phyloP scores from a whole-genome alignment of 1,140 invertebrate genomes.

The Drosophila nikananu region DNA sequence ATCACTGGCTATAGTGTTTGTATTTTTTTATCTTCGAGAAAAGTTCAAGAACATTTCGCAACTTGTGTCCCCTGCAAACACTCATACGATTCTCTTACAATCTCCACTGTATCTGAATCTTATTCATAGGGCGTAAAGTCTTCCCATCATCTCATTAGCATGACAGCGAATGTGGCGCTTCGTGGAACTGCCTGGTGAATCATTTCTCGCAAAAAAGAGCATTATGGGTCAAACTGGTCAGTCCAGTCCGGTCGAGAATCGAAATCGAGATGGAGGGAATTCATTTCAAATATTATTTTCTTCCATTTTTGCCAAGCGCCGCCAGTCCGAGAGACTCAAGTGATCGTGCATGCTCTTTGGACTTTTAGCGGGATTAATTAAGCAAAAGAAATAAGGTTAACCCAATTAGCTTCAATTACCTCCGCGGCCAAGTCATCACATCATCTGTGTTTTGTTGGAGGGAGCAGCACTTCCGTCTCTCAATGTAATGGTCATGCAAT shows the following conservation, averaged over 20 bases:
- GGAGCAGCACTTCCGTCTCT: slow-evolving; percentile 37
- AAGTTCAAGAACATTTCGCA: not conserved
- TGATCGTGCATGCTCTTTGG: slow-evolving; percentile 24
- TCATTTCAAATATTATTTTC: slow-evolving; percentile 25
- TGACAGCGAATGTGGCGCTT: slow-evolving; percentile 38
- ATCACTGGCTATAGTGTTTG: no score
- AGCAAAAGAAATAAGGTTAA: slow-evolving; percentile 60
- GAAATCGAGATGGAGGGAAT: slow-evolving; percentile 20
- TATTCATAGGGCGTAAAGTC: slow-evolving; percentile 15
- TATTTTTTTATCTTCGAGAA: not conserved
- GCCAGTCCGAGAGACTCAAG: slow-evolving; percentile 22
- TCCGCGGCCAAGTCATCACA: slow-evolving; percentile 22
- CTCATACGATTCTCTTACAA: not conserved
- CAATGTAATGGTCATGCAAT: slow-evolving; percentile 46
- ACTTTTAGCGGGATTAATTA: slow-evolving; percentile 61
- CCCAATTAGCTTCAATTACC: slow-evolving; percentile 79
- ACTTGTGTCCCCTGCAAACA: not conserved
- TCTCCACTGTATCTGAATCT: slow-evolving; percentile 12
- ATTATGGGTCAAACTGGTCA: slow-evolving; percentile 51
- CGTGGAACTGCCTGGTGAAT: slow-evolving; percentile 46
- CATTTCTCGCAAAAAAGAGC: slow-evolving; percentile 26
- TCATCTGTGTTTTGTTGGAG: slow-evolving; percentile 14
- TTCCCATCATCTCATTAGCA: slow-evolving; percentile 49
- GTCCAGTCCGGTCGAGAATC: slow-evolving; percentile 28
- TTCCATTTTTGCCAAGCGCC: slow-evolving; percentile 24